Base-by-base conservation (phyloP, 2,888 invertebrate genomes). In the Myopa testacea region DNA sequence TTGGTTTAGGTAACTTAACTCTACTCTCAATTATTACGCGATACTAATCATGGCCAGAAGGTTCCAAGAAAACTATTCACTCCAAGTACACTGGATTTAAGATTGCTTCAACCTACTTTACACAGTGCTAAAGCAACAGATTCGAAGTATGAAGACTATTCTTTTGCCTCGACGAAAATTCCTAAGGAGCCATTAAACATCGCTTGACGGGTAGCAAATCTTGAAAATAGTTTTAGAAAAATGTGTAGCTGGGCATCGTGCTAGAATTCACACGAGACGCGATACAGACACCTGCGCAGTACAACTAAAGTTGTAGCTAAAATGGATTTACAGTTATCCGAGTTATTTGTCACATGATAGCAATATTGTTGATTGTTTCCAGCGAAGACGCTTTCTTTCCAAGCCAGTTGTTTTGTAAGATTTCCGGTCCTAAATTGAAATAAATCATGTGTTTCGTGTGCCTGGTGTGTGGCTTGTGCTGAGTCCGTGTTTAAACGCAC, bases 281-380 rank as follows among this genome's bases (percentile, higher is more conserved):
- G 55, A 16, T 10, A 50, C 12, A 45, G 40, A 38, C 19, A 68
- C 69, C 65, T 38, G 62, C 26, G 62, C 60, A n/a, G 26, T 26
- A 2, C 12, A 65, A 16, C 7, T 19, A 60, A 7, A 19, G 19
- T 62, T 63, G 26, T 4, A 26, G 40, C 63, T 16, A 69, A 45
- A 69, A 26, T 38, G 38, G 45, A 10, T 62, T 73, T 26, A 63
- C 62, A 73, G 67, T 40, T 67, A 68, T 58, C 40, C 69, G 34
- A 60, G 69, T 69, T 45, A 68, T 75, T 75, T 60, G 75, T 75
- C 60, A 75, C 58, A 40, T 60, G 69, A 75, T 75, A 50, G 63
- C 55, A 55, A 50, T 60, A 10, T 60, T 38, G 60, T 26, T 60
- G 73, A 73, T 60, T 40, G 45, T 60, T 40, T 60, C 26, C 14